Conservation (phyloP, 2,113 vertebrate genomes). For the Turnix velox region DNA sequence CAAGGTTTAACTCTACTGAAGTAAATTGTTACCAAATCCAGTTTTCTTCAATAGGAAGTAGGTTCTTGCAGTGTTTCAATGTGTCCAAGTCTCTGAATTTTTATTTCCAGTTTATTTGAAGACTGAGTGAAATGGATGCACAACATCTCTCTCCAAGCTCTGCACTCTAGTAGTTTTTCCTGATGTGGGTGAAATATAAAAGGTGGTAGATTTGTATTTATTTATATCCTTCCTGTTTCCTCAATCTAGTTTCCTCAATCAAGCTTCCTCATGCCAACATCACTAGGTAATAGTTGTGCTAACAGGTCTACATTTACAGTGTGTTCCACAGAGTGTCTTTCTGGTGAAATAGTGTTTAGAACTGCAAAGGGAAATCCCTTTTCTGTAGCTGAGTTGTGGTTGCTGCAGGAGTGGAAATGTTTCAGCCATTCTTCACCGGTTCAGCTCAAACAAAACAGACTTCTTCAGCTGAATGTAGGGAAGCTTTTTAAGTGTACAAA, state of each 20-base stretch:
- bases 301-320: slow-evolving; percentile 39
- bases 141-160: background rate
- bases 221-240: slow-evolving; percentile 56
- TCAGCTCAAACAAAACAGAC: background rate
- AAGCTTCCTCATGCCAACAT: slow-evolving; percentile 61
- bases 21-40: background rate
- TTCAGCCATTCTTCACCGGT: background rate
- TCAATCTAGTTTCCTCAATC: slow-evolving; percentile 48
- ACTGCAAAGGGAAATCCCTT: slow-evolving; percentile 30
- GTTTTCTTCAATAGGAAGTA: background rate
- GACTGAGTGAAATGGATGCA: background rate
- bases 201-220: slow-evolving; percentile 3
- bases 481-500: background rate
- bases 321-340: background rate
- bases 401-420: slow-evolving; percentile 7
- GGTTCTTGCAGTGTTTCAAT: background rate
- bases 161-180: background rate
- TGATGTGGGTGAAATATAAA: slow-evolving; percentile 4
- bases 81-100: background rate
- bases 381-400: background rate
- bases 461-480: background rate
- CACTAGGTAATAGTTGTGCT: slow-evolving; percentile 60
- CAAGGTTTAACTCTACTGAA: background rate
- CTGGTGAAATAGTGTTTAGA: background rate
- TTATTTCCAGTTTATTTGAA: background rate